Evolutionary conservation across 2,797 vertebrate species (phyloP), one percentile per base, ranked within the genome.

Genomic region (Alauda arvensis): DNA sequence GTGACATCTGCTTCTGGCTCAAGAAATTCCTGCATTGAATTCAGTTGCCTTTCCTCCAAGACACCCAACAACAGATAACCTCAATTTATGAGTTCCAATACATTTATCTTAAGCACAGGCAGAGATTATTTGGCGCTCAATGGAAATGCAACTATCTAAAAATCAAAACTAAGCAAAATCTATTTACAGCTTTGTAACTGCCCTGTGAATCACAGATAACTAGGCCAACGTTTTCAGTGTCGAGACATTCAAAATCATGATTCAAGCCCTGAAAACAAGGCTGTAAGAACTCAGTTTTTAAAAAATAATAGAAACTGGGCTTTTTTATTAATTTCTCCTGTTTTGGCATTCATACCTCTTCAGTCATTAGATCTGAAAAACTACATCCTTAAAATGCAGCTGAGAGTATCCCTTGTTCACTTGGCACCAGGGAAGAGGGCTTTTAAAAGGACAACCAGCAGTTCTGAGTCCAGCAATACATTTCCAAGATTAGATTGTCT

Each of bases 1-100:
- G 28, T 87, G 88, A 93, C 76, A 93, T 93, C 79, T 83, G 62
- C 55, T 87, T 84, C 86, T 95, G 88, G 84, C 89, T 94, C 76
- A 68, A 56, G 57, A 19, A 76, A n/a, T 42, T 66, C n/a, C 72
- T 77, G 7, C 10, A 46, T 1, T 83, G 56, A 83, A 71, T 85
- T 95, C 91, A 66, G 69, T 91, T 93, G 74, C 83, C 82, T 88
- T 85, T 93, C 66, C 82, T 91, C 74, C 85, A 83, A 90, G 70
- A 89, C 86, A 80, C 62, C 48, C 69, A 83, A 61, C 18, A 72
- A 66, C 37, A 88, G 81, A 93, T 85, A 93, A 92, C 62, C 37
- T 79, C 61, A 59, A 20, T 88, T 80, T 69, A 90, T 75, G 3
- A 3, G 69, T 87, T 93, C 76, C 26, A 87, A 59, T 77, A 40